Base-by-base conservation (phyloP, 2,113 vertebrate genomes). In the Corythaeola cristata region DNA sequence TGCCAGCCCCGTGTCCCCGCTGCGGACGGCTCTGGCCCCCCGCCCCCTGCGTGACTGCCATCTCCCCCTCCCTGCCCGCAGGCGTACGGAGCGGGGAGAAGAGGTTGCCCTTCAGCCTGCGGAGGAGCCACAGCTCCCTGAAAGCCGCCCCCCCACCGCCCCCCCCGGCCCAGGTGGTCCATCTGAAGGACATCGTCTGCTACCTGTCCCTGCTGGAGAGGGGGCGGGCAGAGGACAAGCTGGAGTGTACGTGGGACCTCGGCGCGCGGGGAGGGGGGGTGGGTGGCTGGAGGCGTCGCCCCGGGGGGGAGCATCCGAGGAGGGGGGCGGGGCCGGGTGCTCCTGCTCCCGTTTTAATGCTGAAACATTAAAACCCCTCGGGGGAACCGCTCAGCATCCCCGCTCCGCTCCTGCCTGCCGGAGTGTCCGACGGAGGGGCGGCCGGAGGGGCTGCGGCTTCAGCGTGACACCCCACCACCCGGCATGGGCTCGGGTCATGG, bases 141-240 rank as follows among this genome's bases (percentile, higher is more conserved):
- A 97, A 98, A 79, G 62, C 89, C 3, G 45, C 91, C 13, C 85
- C 95, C 5, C 67, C 86, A 0, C 44, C 93, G 6, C 90, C 96
- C 6, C 94, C 98, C 2, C 17, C 53, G 75, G 84, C 98, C 39
- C 98, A 98, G 91, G 97, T 98, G 50, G 99, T 99, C 74, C 99
- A 98, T 83, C 98, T 99, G 95, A 99, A 99, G 98, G 99, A 99
- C 97, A 98, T 99, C 1, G 98, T 99, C 83, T 99, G 99, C 96
- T 99, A 99, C 98, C 98, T 99, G 85, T 99, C 99, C n/a, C 98
- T 99, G 89, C 97, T 99, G 96, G 99, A 99, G 98, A 98, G 98
- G 8, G 99, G 99, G 17, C 99, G 97, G 12, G 98, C 99, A 32
- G 99, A 99, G 88, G 99, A 99, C 98, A 99, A 99, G 96, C 98